phyloP scores from a whole-genome alignment of 2,113 vertebrate genomes.

The Eulacestoma nigropectus region DNA sequence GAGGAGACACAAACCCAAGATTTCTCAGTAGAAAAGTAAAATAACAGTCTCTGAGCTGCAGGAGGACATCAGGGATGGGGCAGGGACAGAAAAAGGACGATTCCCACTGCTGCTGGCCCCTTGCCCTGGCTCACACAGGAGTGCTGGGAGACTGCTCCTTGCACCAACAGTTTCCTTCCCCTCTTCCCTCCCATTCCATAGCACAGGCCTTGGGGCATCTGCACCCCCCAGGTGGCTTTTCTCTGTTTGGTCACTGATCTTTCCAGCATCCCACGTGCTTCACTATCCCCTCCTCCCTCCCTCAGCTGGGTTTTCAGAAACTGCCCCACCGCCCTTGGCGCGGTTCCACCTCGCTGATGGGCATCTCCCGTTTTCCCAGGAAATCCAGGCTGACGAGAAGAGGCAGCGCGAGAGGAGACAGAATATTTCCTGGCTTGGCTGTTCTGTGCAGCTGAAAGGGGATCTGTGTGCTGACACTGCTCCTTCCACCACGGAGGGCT shows the following conservation, averaged over 20 bases:
- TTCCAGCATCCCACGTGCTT: fast-evolving
- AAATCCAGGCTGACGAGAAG: fast-evolving
- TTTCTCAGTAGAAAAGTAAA: background rate
- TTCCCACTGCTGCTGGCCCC: background rate
- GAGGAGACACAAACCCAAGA: background rate
- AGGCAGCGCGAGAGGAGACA: too few species aligned
- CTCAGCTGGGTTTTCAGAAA: background rate
- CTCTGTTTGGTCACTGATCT: background rate
- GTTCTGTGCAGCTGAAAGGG: background rate
- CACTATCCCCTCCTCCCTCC: background rate
- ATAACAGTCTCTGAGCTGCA: background rate
- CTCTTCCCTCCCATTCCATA: background rate
- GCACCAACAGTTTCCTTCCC: fast-evolving
- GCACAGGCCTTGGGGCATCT: background rate
- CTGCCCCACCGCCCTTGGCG: fast-evolving
- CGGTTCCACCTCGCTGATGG: fast-evolving
- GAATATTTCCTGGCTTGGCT: background rate
- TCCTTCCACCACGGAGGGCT: background rate
- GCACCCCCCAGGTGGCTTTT: too few species aligned
- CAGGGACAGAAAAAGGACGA: background rate
- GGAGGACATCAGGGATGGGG: background rate
- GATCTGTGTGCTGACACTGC: background rate
- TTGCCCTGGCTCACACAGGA: fast-evolving
- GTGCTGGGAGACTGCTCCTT: background rate
- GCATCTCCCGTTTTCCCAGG: background rate